Base-by-base conservation (phyloP, 2,797 vertebrate species). In the Sebastes taczanowskii region DNA sequence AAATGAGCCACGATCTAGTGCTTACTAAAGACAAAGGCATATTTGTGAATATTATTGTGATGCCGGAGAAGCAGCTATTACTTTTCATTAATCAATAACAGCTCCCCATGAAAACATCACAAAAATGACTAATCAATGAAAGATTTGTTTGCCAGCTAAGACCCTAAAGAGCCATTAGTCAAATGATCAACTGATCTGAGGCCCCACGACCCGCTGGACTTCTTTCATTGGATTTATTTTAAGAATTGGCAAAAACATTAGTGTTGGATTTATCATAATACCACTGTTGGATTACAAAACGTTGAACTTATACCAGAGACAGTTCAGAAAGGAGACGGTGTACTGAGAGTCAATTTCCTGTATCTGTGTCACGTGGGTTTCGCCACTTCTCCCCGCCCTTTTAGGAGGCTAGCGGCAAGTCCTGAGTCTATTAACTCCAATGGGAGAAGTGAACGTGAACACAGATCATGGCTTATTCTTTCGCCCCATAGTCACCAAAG, bases 91-190 rank as follows among this genome's bases (percentile, higher is more conserved):
- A 83, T 71, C 61, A 67, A 55, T 73, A 74, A 69, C 27, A 81
- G 72, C 63, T 64, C 27, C 56, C 61, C 46, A 77, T 84, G 58
- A 74, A 80, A 78, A 72, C 49, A 78, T 59, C 1, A 29, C 61
- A 49, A 74, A 77, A 66, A 77, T 59, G 16, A 61, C 38, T 4
- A 75, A 80, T 76, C 61, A 62, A 78, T 84, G 11, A 73, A 74
- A 63, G 32, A 52, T 69, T 63, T 69, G 27, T 65, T 79, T 72
- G 74, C 77, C 30, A 82, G 62, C 65, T 60, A 61, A 53, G 27
- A 74, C 62, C 68, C 69, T 75, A 72, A 82, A 83, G 71, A 78
- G 68, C 61, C 65, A 78, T 89, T 80, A 74, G 71, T 77, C 68
- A 63, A 73, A 76, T 38, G 27, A 74, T 80, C 64, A 72, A n/a